These are phyloP conservation scores for Diploscapter pachys DNA, from an alignment of 1,140 invertebrate genomes.

Conservation along the genomic window DNA sequence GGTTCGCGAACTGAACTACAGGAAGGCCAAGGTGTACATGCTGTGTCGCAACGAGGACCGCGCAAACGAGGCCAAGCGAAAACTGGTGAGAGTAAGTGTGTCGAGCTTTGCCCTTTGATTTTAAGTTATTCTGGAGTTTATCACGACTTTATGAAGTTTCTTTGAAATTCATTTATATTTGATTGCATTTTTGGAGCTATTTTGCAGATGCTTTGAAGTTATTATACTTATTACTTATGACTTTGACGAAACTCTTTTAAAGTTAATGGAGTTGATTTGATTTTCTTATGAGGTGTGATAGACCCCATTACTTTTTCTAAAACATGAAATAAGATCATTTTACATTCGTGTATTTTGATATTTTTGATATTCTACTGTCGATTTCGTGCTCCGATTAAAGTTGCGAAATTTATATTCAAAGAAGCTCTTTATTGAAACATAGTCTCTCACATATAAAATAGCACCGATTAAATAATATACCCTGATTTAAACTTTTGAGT, in stretches of 20 bases:
- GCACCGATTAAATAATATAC: too few species aligned
- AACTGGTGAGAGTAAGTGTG: constrained; percentile 22
- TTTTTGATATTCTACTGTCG: too few species aligned
- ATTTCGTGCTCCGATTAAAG: too few species aligned
- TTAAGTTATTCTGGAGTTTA: background rate
- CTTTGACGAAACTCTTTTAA: background rate
- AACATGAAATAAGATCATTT: too few species aligned
- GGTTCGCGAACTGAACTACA: constrained; percentile 30
- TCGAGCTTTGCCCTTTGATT: constrained; percentile 1
- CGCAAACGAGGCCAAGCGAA: constrained; percentile 27
- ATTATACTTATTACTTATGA: background rate
- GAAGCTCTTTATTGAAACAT: too few species aligned
- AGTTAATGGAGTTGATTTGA: background rate
- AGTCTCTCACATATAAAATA: too few species aligned
- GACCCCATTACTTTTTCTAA: too few species aligned
- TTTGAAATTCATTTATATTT: constrained; percentile 1
- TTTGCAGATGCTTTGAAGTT: background rate
- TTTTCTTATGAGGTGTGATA: too few species aligned
- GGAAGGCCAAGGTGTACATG: constrained; percentile 38
- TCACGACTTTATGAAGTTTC: constrained; percentile 10
- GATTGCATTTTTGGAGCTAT: background rate
- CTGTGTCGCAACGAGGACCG: constrained; percentile 34
- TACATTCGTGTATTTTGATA: too few species aligned
- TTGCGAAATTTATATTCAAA: too few species aligned
- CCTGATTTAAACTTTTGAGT: too few species aligned